These are phyloP conservation scores for Barypeithes pellucidus DNA, from an alignment of 2,888 invertebrate species.

Conservation along the genomic window DNA sequence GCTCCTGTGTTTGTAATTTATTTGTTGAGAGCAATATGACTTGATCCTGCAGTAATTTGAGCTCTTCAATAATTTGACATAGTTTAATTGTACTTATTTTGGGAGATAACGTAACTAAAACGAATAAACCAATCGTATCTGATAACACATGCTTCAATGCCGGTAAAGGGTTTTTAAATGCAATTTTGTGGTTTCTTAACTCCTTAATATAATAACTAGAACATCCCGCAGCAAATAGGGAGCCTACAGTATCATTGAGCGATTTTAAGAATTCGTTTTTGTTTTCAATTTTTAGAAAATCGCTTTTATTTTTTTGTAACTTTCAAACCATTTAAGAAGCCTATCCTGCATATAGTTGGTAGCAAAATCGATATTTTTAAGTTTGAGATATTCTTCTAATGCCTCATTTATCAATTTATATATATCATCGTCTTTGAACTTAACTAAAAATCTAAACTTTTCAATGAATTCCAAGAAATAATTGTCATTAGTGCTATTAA, in stretches of 20 bases:
- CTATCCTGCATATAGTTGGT: background rate
- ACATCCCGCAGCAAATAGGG: background rate
- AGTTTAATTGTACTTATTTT: conserved; percentile 1
- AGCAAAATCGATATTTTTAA: background rate
- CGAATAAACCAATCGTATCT: background rate
- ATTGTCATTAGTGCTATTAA: background rate
- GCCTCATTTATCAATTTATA: background rate
- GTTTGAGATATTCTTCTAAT: background rate
- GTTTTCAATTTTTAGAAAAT: background rate
- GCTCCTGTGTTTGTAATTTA: background rate
- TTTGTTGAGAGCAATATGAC: background rate
- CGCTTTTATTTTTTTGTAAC: background rate
- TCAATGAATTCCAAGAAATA: background rate
- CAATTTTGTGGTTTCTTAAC: background rate
- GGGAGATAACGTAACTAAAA: background rate
- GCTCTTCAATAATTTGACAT: background rate
- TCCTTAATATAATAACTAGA: background rate
- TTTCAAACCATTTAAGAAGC: conserved; percentile 2
- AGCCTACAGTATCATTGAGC: background rate
- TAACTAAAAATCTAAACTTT: conserved; percentile 3
- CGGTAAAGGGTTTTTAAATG: background rate
- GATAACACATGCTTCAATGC: background rate
- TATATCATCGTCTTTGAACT: background rate
- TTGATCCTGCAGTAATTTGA: background rate
- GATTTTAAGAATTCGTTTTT: background rate